These are phyloP conservation scores for Lipotes vexillifer DNA, from an alignment of 2,113 vertebrate genomes.

Conservation along the genomic window DNA sequence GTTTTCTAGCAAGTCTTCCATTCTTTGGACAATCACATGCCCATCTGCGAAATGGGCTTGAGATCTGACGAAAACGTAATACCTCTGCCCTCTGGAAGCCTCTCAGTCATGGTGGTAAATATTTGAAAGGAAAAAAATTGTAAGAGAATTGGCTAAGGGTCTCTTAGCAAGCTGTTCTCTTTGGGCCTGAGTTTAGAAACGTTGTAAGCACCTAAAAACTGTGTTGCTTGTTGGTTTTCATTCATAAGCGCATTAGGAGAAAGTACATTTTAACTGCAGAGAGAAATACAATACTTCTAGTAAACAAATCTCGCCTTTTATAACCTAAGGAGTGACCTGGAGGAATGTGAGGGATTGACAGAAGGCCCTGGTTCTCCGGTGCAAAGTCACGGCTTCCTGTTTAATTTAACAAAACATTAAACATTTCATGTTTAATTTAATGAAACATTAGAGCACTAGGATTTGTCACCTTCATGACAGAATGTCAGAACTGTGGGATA, in stretches of 20 bases:
- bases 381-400: slow-evolving; percentile 79
- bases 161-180: neutral
- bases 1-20: neutral
- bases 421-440: slow-evolving; percentile 85
- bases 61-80: neutral
- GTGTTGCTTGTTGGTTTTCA: neutral
- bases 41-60: slow-evolving; percentile 40
- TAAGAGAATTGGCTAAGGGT: neutral
- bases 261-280: slow-evolving; percentile 58
- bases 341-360: slow-evolving; percentile 70
- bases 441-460: slow-evolving; percentile 75
- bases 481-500: slow-evolving; percentile 62
- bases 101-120: neutral
- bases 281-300: slow-evolving; percentile 20
- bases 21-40: neutral
- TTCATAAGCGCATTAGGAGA: neutral
- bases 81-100: neutral
- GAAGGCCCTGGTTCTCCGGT: slow-evolving; percentile 75
- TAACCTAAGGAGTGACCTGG: slow-evolving; percentile 67
- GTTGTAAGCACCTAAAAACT: neutral
- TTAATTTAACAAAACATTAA: slow-evolving; percentile 84
- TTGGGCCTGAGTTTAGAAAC: neutral
- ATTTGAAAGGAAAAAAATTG: neutral
- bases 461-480: slow-evolving; percentile 78
- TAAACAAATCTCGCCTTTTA: slow-evolving; percentile 42